Percentiles rank a stretch among this genome's conserved stretches.
These are phyloP conservation scores for Bergia puertoricense DNA, from an alignment of 92 coral and sea anemone genomes.

Conservation along the genomic window DNA sequence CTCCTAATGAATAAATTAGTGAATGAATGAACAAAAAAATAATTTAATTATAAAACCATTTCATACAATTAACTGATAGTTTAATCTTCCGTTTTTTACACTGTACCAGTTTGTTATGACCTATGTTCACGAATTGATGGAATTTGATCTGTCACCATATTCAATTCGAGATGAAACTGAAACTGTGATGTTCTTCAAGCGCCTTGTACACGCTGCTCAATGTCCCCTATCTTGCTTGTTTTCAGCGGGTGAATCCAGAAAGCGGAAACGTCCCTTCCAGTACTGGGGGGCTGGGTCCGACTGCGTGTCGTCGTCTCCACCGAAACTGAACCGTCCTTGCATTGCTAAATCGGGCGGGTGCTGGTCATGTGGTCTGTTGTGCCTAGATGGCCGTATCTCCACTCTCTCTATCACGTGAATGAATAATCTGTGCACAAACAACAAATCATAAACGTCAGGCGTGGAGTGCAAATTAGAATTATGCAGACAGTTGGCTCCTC, in stretches of 20 bases:
- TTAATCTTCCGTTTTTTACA: too few species aligned
- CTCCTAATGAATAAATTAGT: too few species aligned
- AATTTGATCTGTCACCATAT: too few species aligned
- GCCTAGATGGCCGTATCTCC: background rate
- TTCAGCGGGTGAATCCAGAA: background rate
- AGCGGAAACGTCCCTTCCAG: constrained; percentile 8
- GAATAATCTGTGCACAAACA: background rate
- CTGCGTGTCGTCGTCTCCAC: background rate
- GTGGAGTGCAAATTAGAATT: too few species aligned
- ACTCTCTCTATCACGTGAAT: background rate
- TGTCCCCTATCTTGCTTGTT: constrained; percentile 3
- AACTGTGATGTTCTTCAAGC: background rate
- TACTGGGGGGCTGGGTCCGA: constrained; percentile 13
- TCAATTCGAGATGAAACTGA: background rate
- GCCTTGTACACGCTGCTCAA: background rate
- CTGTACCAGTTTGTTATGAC: too few species aligned
- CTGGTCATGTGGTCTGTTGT: background rate
- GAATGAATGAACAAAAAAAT: too few species aligned
- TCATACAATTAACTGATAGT: too few species aligned
- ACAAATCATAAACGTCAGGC: too few species aligned
- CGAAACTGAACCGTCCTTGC: background rate
- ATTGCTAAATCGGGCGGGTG: background rate
- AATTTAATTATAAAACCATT: too few species aligned
- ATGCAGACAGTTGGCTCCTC: too few species aligned
- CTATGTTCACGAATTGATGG: too few species aligned